Percentiles rank a stretch among this genome's conserved stretches.
These are phyloP conservation scores for Rhineura floridana DNA, from an alignment of 2,113 vertebrate genomes.

Conservation along the genomic window DNA sequence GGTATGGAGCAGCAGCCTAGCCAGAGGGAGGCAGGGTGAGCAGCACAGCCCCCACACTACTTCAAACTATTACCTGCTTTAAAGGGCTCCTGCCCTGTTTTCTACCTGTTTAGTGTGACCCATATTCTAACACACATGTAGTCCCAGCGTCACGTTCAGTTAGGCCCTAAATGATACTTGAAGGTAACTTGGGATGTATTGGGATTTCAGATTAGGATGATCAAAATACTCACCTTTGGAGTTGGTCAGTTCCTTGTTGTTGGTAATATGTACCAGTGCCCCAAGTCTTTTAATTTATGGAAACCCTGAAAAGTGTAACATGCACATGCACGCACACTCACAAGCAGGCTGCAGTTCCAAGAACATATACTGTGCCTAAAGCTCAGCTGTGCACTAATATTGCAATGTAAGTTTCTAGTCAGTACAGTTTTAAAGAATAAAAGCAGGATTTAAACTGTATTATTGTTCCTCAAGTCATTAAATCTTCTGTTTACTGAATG, in stretches of 20 bases:
- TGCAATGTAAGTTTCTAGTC: not conserved
- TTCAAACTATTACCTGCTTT: not conserved
- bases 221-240: not conserved
- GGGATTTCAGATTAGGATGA: not conserved
- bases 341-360: not conserved
- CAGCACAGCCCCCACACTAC: too few species aligned
- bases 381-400: not conserved
- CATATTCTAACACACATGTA: not conserved
- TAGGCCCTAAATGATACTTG: not conserved
- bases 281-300: not conserved
- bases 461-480: constrained; percentile 42
- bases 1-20: too few species aligned
- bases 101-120: not conserved
- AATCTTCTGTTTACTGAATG: constrained; percentile 67
- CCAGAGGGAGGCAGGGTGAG: too few species aligned
- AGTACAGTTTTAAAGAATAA: constrained; percentile 47
- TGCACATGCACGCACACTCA: not conserved
- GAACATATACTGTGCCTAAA: constrained; percentile 46
- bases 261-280: not conserved
- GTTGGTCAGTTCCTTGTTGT: not conserved
- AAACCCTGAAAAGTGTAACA: constrained; percentile 13
- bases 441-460: constrained; percentile 54
- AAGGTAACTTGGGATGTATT: not conserved
- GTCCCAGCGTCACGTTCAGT: not conserved
- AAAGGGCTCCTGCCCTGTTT: not conserved